Conservation (phyloP, 2,797 vertebrate genomes). For the Bufotes viridis region DNA sequence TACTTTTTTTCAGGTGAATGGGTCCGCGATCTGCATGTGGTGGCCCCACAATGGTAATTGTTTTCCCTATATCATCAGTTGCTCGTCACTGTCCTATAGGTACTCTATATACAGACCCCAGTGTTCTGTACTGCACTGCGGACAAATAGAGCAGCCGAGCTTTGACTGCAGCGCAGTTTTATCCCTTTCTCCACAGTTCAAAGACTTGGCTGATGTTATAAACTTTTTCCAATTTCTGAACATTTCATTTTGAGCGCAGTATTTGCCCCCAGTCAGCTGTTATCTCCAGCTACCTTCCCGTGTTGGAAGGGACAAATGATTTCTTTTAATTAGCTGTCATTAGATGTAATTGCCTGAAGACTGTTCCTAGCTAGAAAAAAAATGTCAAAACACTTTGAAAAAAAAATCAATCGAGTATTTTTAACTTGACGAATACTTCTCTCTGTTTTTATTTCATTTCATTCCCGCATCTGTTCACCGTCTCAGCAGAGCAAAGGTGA, state of each 20-base stretch:
- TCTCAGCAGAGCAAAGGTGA: neutral
- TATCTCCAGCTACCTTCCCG: constrained; percentile 38
- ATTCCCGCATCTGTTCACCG: neutral
- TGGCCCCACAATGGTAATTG: too few species aligned
- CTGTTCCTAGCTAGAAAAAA: neutral
- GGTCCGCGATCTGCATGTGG: too few species aligned
- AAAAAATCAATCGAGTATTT: constrained; percentile 49
- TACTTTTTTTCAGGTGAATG: too few species aligned
- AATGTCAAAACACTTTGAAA: constrained; percentile 52
- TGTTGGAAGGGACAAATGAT: constrained; percentile 42
- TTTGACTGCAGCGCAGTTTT: neutral
- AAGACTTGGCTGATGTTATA: neutral
- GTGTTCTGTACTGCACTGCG: neutral
- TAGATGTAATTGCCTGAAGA: constrained; percentile 54
- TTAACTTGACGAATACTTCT: constrained; percentile 23
- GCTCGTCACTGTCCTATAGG: too few species aligned
- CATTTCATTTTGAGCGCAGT: constrained; percentile 5
- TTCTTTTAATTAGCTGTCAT: constrained; percentile 61
- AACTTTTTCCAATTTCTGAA: neutral
- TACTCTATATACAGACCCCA: too few species aligned
- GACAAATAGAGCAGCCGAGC: neutral
- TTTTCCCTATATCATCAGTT: too few species aligned
- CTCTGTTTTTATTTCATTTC: neutral
- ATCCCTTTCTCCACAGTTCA: neutral
- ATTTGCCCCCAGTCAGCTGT: constrained; percentile 45